These are phyloP conservation scores for Drosophila picticornis DNA, from an alignment of 2,888 invertebrate genomes.

Conservation along the genomic window DNA sequence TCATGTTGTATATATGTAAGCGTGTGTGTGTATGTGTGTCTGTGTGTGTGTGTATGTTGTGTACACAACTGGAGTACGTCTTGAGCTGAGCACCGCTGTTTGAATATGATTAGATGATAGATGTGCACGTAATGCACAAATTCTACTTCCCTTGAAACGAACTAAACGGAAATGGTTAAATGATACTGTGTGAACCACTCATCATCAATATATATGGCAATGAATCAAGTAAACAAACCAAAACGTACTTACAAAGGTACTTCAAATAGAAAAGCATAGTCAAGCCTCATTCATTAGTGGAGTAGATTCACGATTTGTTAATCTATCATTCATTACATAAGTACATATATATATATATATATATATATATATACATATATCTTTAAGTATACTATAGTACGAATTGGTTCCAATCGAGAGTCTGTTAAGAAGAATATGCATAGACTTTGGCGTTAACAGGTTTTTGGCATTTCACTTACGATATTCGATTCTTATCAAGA, in stretches of 20 bases:
- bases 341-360: not conserved
- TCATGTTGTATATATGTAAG: not conserved
- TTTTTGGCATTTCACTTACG: not conserved
- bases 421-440: not conserved
- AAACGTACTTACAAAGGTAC: constrained; percentile 8
- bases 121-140: constrained; percentile 27
- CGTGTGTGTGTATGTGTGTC: not conserved
- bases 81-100: constrained; percentile 35
- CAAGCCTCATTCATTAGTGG: constrained; percentile 5
- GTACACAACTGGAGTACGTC: constrained; percentile 50
- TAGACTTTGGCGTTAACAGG: not conserved
- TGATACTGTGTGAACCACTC: constrained; percentile 1
- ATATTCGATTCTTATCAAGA: not conserved
- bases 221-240: constrained; percentile 1
- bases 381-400: not conserved
- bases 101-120: constrained; percentile 53
- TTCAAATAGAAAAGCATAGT: constrained; percentile 6
- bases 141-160: constrained; percentile 26
- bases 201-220: constrained; percentile 14
- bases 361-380: not conserved
- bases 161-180: constrained; percentile 7
- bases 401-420: not conserved
- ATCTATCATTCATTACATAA: not conserved
- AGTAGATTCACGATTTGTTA: not conserved
- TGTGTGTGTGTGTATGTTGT: constrained; percentile 14